phyloP scores from a whole-genome alignment of 2,797 vertebrate genomes.

The Pachyuromys duprasi region DNA sequence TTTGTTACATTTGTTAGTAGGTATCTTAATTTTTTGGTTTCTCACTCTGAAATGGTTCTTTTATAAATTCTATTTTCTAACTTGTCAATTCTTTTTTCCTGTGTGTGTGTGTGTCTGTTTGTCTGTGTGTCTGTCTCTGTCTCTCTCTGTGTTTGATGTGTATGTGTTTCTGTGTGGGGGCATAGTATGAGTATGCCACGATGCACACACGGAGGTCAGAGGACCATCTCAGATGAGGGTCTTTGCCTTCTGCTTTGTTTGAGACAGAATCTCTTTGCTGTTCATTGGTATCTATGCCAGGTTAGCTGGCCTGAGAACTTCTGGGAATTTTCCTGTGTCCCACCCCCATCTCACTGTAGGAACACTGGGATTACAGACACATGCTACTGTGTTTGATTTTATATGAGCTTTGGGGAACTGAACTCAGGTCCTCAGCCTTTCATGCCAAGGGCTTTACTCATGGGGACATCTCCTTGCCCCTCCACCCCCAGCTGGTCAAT shows the following conservation, averaged over 20 bases:
- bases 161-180: neutral
- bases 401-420: neutral
- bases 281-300: neutral
- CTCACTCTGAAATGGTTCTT: conserved; percentile 41
- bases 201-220: neutral
- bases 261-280: neutral
- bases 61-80: neutral
- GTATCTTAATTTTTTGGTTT: neutral
- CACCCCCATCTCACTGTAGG: neutral
- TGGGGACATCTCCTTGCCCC: neutral
- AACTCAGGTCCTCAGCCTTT: neutral
- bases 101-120: neutral
- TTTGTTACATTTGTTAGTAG: conserved; percentile 1
- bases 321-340: neutral
- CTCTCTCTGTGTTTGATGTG: neutral
- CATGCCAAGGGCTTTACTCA: neutral
- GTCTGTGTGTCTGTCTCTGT: too few species aligned
- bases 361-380: neutral
- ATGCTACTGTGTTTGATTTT: neutral
- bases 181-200: neutral
- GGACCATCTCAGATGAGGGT: neutral
- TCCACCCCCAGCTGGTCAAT: neutral
- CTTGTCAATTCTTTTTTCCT: neutral
- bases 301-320: neutral
- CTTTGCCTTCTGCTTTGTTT: neutral